Evolutionary conservation across 2,113 vertebrate species (phyloP).

Genomic region (Onychostruthus taczanowskii): DNA sequence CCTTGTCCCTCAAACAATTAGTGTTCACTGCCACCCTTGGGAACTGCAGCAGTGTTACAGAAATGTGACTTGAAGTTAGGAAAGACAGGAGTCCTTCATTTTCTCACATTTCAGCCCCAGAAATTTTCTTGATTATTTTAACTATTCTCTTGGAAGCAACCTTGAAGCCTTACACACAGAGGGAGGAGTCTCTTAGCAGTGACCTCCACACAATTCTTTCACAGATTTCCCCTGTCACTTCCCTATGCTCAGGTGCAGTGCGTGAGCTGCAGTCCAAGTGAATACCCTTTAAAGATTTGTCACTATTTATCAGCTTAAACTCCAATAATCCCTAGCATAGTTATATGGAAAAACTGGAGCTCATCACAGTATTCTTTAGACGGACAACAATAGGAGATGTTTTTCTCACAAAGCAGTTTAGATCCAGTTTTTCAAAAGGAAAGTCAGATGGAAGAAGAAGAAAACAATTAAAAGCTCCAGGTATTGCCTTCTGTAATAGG

Average conservation of each 20-base stretch:
- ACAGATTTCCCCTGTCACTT: background rate
- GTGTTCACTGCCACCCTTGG: background rate
- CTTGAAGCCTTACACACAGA: background rate
- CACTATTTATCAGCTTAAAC: background rate
- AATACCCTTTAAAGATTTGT: background rate
- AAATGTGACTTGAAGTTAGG: background rate
- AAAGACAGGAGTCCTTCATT: background rate
- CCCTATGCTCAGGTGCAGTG: background rate
- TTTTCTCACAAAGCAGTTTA: background rate
- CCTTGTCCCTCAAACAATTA: background rate
- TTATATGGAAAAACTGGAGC: background rate
- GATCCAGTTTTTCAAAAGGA: background rate
- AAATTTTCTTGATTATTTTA: background rate
- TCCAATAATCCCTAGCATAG: background rate
- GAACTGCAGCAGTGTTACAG: background rate
- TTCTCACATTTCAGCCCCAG: background rate
- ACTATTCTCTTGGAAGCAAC: background rate
- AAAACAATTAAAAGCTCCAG: conserved; percentile 43
- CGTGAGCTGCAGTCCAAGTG: background rate
- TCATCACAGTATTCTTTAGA: background rate
- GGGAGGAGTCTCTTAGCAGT: background rate
- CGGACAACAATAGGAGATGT: background rate
- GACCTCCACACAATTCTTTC: background rate
- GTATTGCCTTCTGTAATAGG: background rate
- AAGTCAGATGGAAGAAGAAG: conserved; percentile 1